phyloP scores from a whole-genome alignment of 2,797 vertebrate species.

The Neosilurus hyrtlii region DNA sequence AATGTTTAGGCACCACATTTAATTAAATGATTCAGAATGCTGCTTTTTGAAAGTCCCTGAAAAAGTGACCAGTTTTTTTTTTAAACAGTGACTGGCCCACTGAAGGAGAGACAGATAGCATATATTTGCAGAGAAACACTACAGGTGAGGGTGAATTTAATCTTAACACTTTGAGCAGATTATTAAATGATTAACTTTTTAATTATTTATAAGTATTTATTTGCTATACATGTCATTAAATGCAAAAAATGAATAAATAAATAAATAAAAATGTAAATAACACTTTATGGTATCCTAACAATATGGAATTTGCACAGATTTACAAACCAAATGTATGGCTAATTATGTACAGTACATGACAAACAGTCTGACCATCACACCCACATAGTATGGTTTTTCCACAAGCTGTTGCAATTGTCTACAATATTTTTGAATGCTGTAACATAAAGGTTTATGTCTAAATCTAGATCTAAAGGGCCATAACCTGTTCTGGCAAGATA shows the following conservation, averaged over 20 bases:
- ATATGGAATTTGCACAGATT: not conserved
- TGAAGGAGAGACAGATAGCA: conserved; percentile 87
- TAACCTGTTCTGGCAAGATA: too few relatives aligned
- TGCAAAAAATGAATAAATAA: too few relatives aligned
- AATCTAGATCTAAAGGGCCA: too few relatives aligned
- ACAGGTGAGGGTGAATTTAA: conserved; percentile 71
- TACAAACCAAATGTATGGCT: not conserved
- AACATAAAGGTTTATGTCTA: too few relatives aligned
- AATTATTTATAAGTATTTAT: not conserved
- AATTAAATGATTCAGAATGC: conserved; percentile 2
- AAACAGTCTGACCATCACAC: not conserved
- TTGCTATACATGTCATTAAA: too few relatives aligned
- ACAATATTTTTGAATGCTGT: too few relatives aligned
- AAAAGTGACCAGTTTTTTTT: conserved; percentile 42
- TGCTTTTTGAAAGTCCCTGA: conserved; percentile 26
- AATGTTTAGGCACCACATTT: not conserved
- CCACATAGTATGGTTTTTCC: too few relatives aligned
- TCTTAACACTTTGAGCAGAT: not conserved
- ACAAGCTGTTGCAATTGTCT: too few relatives aligned
- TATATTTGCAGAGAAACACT: conserved; percentile 86
- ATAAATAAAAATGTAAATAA: too few relatives aligned
- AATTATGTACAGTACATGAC: not conserved
- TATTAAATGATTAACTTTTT: not conserved
- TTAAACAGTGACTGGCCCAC: conserved; percentile 79
- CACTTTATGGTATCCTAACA: not conserved